Percentiles rank a stretch among this genome's conserved stretches.
Evolutionary conservation across 2,888 invertebrate species (phyloP).

Genomic region (Laothoe populi): DNA sequence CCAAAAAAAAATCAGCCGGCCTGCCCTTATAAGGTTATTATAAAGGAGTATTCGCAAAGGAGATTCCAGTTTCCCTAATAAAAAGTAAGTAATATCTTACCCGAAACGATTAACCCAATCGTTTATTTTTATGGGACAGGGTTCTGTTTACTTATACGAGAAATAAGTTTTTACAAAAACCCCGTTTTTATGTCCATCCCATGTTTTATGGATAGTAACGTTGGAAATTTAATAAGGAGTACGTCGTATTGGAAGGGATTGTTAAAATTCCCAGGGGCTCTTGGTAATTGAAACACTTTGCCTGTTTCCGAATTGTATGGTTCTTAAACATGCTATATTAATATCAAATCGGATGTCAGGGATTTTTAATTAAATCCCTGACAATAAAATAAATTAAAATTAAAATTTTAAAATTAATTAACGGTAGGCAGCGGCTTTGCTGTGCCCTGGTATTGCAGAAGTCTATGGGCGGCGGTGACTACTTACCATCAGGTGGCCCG

Average conservation of each 20-base stretch:
- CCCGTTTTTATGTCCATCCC: conserved; percentile 9
- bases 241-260: background rate
- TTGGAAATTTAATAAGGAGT: conserved; percentile 21
- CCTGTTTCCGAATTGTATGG: background rate
- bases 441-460: too few species aligned
- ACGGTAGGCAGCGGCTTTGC: too few species aligned
- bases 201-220: conserved; percentile 21
- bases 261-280: background rate
- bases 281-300: background rate
- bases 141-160: conserved; percentile 31
- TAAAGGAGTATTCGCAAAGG: conserved; percentile 38
- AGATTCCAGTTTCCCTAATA: conserved; percentile 24
- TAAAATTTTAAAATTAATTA: too few species aligned
- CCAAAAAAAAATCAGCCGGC: background rate
- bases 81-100: conserved; percentile 42
- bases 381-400: too few species aligned
- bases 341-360: background rate
- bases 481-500: too few species aligned
- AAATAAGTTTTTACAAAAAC: conserved; percentile 22
- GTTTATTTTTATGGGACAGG: conserved; percentile 44
- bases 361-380: too few species aligned
- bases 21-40: conserved; percentile 43
- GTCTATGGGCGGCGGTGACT: too few species aligned
- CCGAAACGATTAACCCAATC: conserved; percentile 42
- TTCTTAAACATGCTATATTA: background rate